A percentile compares a stretch with the other conserved stretches of the same genome.
Evolutionary conservation across 2,113 vertebrate species (phyloP).

Genomic region (Acanthochromis polyacanthus): DNA sequence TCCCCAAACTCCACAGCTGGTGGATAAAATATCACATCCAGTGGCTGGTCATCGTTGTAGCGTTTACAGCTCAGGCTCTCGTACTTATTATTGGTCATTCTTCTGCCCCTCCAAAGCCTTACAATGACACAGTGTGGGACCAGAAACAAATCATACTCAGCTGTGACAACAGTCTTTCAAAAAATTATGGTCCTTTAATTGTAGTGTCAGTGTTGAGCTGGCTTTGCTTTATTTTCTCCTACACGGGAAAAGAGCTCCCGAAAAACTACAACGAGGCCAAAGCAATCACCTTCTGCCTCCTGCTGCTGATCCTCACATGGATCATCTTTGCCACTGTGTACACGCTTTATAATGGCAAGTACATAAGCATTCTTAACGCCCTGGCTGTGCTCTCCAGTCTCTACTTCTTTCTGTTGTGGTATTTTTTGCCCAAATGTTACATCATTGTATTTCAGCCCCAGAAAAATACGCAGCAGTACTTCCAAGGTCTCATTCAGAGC

Average conservation of each 20-base stretch:
- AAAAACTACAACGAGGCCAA: slow-evolving; percentile 93
- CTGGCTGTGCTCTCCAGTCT: slow-evolving; percentile 78
- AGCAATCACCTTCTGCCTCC: slow-evolving; percentile 88
- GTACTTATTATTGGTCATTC: slow-evolving; percentile 66
- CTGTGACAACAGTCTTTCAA: slow-evolving; percentile 55
- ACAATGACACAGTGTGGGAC: slow-evolving; percentile 54
- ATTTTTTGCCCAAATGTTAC: slow-evolving; percentile 89
- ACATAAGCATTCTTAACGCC: slow-evolving; percentile 65
- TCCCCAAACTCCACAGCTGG: slow-evolving; percentile 77
- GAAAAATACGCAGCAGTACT: slow-evolving; percentile 87
- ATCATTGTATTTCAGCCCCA: slow-evolving; percentile 86
- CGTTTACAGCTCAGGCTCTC: slow-evolving; percentile 71
- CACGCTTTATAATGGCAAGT: slow-evolving; percentile 75
- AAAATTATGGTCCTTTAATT: not conserved
- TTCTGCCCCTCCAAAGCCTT: slow-evolving; percentile 64
- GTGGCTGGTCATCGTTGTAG: slow-evolving; percentile 74
- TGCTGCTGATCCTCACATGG: slow-evolving; percentile 86
- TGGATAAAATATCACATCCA: slow-evolving; percentile 87
- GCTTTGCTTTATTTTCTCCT: slow-evolving; percentile 88
- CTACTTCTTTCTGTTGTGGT: slow-evolving; percentile 82
- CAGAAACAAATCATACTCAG: slow-evolving; percentile 79
- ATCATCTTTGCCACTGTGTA: slow-evolving; percentile 78
- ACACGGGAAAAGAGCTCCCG: slow-evolving; percentile 91
- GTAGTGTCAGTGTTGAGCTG: slow-evolving; percentile 73
- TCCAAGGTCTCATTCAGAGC: slow-evolving; percentile 88